A percentile compares a stretch with the other conserved stretches of the same genome.
phyloP scores from a whole-genome alignment of 1,140 invertebrate species.

The Pseudachorutes palmiensis region DNA sequence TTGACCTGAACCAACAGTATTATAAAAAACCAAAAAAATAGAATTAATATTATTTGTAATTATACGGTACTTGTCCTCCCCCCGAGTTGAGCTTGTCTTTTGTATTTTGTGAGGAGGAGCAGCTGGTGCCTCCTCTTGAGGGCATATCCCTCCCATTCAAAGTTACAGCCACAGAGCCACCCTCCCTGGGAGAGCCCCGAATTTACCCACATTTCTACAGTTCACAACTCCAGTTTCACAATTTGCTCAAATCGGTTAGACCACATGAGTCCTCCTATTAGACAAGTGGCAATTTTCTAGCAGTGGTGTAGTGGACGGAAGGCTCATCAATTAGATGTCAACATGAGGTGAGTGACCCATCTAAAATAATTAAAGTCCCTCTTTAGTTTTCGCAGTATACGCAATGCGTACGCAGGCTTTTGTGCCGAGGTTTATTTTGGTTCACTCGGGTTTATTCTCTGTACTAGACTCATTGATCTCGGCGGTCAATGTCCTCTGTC shows the following conservation, averaged over 20 bases:
- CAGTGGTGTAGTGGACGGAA: not conserved
- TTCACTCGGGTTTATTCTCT: no score
- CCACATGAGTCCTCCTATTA: not conserved
- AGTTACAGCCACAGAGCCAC: no score
- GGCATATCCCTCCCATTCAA: no score
- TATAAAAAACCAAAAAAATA: no score
- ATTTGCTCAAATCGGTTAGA: not conserved
- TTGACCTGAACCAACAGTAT: no score
- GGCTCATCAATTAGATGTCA: not conserved
- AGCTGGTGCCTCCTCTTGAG: no score
- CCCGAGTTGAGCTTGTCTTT: no score
- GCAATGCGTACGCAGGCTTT: not conserved
- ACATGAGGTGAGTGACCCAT: not conserved
- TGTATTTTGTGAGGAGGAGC: no score
- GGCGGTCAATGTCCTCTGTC: constrained; percentile 33
- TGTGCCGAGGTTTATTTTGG: not conserved
- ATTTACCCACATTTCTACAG: no score
- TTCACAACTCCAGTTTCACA: not conserved
- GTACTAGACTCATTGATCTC: constrained; percentile 25
- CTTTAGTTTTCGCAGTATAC: not conserved
- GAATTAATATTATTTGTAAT: no score
- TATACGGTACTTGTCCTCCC: no score
- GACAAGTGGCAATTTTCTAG: not conserved
- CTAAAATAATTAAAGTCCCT: not conserved
- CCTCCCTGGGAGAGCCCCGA: no score